These are phyloP conservation scores for Porites evermanni DNA, from an alignment of 92 coral and sea anemone species.

Conservation along the genomic window DNA sequence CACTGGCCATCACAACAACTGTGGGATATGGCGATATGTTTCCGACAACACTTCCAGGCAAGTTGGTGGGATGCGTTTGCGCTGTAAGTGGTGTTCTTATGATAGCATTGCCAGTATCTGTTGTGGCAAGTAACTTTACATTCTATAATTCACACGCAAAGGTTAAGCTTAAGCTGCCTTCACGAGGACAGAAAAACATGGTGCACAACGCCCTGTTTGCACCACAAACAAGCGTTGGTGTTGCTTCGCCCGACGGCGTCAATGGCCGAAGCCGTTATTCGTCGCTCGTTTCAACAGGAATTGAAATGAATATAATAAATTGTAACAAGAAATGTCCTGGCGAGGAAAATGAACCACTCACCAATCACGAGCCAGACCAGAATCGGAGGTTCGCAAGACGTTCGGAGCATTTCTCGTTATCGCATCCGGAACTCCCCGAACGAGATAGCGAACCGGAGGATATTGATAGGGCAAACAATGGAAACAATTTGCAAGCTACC, in stretches of 20 bases:
- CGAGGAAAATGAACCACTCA: constrained; percentile 50
- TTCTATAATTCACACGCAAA: constrained; percentile 97
- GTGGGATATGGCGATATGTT: constrained; percentile 98
- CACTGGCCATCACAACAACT: constrained; percentile 97
- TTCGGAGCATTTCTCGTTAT: constrained; percentile 71
- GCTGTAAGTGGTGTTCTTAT: constrained; percentile 96
- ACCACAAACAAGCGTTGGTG: constrained; percentile 80
- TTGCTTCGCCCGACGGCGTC: constrained; percentile 72
- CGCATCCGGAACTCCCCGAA: constrained; percentile 95
- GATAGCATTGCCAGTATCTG: constrained; percentile 99
- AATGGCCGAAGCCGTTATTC: constrained; percentile 79
- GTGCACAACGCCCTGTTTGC: constrained; percentile 89
- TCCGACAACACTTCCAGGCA: constrained; percentile 90
- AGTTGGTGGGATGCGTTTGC: constrained; percentile 90
- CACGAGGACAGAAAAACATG: constrained; percentile 82
- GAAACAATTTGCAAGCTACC: neutral
- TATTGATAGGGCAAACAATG: neutral
- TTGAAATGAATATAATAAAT: constrained; percentile 68
- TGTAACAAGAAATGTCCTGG: constrained; percentile 53
- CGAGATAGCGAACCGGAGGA: constrained; percentile 67
- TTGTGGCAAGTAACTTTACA: constrained; percentile 96
- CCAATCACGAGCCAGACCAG: constrained; percentile 72
- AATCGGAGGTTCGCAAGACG: constrained; percentile 69
- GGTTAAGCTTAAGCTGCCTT: constrained; percentile 92
- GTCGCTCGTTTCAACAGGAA: constrained; percentile 73